Conservation (phyloP, 2,797 vertebrate species). For the Arctocebus calabarensis region DNA sequence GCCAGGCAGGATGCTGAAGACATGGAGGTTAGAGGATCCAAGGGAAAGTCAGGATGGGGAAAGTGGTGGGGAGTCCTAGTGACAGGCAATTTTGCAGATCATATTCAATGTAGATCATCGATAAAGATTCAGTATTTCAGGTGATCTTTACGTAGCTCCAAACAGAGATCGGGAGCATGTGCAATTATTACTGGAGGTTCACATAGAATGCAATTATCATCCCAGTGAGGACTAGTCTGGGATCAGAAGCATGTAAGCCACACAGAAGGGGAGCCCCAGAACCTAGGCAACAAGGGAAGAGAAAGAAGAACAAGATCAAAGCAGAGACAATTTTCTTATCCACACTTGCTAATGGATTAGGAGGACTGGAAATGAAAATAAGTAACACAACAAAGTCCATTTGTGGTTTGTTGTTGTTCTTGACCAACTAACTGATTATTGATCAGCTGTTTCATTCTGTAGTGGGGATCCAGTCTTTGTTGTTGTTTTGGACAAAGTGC, state of each 20-base stretch:
- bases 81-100: neutral
- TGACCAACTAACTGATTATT: neutral
- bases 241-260: neutral
- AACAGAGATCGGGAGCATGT: neutral
- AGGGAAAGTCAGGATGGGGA: neutral
- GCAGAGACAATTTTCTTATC: neutral
- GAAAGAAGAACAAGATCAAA: neutral
- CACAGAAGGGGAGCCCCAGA: neutral
- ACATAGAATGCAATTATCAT: neutral
- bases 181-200: neutral
- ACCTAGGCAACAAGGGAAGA: neutral
- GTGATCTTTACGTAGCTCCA: neutral
- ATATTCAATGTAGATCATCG: neutral
- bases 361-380: conserved; percentile 29
- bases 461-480: neutral
- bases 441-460: conserved; percentile 12
- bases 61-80: neutral
- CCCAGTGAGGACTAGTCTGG: neutral
- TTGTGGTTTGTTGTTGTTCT: conserved; percentile 55
- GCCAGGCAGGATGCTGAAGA: neutral
- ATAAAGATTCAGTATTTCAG: neutral
- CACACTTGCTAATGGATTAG: neutral
- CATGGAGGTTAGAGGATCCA: neutral
- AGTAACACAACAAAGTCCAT: neutral
- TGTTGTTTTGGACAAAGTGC: neutral